Percentiles rank a stretch among this genome's conserved stretches.
phyloP scores from a whole-genome alignment of 2,888 invertebrate genomes.

The Danaus chrysippus region DNA sequence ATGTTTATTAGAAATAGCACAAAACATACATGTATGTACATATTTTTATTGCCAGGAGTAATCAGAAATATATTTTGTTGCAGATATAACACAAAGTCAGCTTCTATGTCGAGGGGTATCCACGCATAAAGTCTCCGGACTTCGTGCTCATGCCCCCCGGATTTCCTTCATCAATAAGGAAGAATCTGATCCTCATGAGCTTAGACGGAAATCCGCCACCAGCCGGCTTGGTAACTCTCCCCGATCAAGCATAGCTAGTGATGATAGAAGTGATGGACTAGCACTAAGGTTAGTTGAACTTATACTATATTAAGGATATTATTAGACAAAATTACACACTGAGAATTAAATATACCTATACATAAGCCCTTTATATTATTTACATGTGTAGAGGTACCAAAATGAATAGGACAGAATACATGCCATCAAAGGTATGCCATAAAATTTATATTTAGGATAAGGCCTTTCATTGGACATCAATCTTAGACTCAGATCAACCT shows the following conservation, averaged over 20 bases:
- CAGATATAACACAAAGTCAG: conserved; percentile 60
- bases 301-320: too few species aligned
- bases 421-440: too few species aligned
- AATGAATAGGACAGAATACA: too few species aligned
- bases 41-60: not conserved
- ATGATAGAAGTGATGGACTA: conserved; percentile 76
- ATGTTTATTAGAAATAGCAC: not conserved
- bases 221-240: conserved; percentile 70
- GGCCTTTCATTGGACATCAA: too few species aligned
- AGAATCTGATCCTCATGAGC: conserved; percentile 56
- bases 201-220: conserved; percentile 68
- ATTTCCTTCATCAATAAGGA: conserved; percentile 70
- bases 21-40: not conserved
- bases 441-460: too few species aligned
- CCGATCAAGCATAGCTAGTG: conserved; percentile 68
- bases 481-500: too few species aligned
- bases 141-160: conserved; percentile 66
- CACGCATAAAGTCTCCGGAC: conserved; percentile 64
- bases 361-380: too few species aligned
- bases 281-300: conserved; percentile 76
- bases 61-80: conserved; percentile 9
- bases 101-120: conserved; percentile 67
- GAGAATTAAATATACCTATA: conserved; percentile 1
- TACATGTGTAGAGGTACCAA: too few species aligned
- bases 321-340: not conserved